Evolutionary conservation across 2,797 vertebrate species (phyloP), one percentile per base, ranked within the genome.

Genomic region (Darevskia nairensis): DNA sequence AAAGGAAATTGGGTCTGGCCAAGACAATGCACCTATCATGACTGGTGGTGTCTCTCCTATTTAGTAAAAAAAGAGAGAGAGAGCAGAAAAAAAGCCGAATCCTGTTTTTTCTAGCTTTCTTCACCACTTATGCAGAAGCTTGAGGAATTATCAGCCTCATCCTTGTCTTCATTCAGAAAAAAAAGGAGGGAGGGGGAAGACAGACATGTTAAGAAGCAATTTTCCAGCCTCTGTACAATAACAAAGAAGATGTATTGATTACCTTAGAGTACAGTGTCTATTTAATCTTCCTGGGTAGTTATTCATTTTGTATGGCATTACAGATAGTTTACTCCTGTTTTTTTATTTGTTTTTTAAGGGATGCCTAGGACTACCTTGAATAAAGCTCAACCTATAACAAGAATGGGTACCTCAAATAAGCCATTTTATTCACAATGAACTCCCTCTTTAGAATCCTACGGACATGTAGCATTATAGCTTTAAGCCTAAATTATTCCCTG

Each of bases 281-380:
- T 90, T 93, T 89, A 82, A 93, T 90, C 86, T 89, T 86, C 89
- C 32, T 85, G 87, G 86, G 86, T 90, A 78, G 17, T 80, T 79
- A 79, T 83, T 82, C 89, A 89, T 86, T 94, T 82, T 89, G 91
- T 84, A 75, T 29, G 90, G 79, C 87, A 92, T 90, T 91, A 90
- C 32, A 91, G 86, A 27, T 81, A 88, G n/a, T 32, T 91, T 75
- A 44, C 91, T 81, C n/a, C 59, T 83, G 2, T 55, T 64, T 23
- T 61, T 61, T 21, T 61, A 4, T 17, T 61, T 6, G 7, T 61
- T 64, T 19, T 23, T 23, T 19, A 64, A 64, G 27, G 7, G 29
- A 0, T 35, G n/a, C 35, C 35, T 11, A 15, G 59, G 39, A 23
- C n/a, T 92, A 89, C 69, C 39, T 89, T 85, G 92, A 92, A 86